Evolutionary conservation across 2,797 vertebrate genomes (phyloP).

Genomic region (Diglossa cyanea): DNA sequence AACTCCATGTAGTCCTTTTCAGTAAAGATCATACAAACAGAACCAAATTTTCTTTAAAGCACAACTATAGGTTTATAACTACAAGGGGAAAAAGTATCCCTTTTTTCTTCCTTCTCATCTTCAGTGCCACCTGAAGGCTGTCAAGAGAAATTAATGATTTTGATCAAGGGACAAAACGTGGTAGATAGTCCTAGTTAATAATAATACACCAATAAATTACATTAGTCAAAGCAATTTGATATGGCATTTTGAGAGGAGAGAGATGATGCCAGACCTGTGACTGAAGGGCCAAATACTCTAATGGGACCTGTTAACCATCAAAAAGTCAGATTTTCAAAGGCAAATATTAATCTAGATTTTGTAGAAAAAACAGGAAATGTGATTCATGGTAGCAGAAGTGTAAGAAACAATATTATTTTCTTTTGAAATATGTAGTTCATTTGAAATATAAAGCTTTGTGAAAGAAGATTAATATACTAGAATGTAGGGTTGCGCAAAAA

Average conservation of each 20-base stretch:
- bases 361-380: neutral
- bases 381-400: fast-evolving
- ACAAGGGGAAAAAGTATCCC: neutral
- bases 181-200: slow-evolving; percentile 14
- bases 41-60: slow-evolving; percentile 20
- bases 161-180: neutral
- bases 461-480: neutral
- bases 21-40: slow-evolving; percentile 6
- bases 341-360: neutral
- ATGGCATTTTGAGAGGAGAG: neutral
- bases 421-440: neutral
- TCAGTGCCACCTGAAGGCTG: neutral
- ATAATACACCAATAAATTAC: neutral
- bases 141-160: neutral
- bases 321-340: neutral
- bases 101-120: neutral
- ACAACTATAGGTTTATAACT: neutral
- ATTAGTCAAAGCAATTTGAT: neutral
- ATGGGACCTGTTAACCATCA: neutral
- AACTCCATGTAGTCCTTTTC: neutral
- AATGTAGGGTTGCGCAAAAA: neutral
- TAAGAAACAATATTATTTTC: neutral
- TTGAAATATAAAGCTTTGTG: neutral
- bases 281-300: neutral
- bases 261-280: neutral